phyloP scores from a whole-genome alignment of 2,888 invertebrate genomes.

The Nomada flava region DNA sequence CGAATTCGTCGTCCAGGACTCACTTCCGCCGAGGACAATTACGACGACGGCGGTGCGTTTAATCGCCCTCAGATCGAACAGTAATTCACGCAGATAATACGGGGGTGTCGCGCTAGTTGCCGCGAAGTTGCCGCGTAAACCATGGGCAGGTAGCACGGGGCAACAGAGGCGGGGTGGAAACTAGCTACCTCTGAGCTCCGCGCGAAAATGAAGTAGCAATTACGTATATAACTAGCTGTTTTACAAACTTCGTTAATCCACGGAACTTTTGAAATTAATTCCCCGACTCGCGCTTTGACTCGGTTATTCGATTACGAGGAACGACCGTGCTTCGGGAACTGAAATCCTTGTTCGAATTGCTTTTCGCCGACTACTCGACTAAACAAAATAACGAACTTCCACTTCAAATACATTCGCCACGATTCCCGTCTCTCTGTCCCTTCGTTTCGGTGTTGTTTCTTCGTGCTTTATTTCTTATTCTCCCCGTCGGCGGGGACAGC shows the following conservation, averaged over 20 bases:
- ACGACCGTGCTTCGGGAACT: conserved; percentile 36
- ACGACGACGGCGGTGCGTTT: conserved; percentile 21
- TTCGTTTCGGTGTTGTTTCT: background rate
- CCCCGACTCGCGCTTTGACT: conserved; percentile 49
- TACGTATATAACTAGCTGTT: conserved; percentile 62
- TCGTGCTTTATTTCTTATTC: conserved; percentile 13
- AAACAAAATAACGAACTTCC: conserved; percentile 39
- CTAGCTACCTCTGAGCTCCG: background rate
- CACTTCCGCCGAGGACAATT: conserved; percentile 18
- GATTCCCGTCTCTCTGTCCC: background rate
- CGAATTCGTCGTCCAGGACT: background rate
- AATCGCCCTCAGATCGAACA: conserved; percentile 36
- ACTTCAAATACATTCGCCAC: background rate
- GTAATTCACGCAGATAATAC: conserved; percentile 47
- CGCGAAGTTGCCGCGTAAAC: conserved; percentile 11
- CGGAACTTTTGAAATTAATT: conserved; percentile 59
- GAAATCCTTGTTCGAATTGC: conserved; percentile 47
- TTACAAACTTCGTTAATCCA: conserved; percentile 67
- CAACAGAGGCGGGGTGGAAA: background rate
- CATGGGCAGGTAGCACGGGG: conserved; percentile 6
- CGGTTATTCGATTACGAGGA: conserved; percentile 54
- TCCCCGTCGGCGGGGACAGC: background rate
- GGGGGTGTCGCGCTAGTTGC: conserved; percentile 23
- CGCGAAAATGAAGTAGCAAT: conserved; percentile 65
- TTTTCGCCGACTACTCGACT: conserved; percentile 6